Conservation (phyloP, 2,888 invertebrate species). For the Drosophila siamana region DNA sequence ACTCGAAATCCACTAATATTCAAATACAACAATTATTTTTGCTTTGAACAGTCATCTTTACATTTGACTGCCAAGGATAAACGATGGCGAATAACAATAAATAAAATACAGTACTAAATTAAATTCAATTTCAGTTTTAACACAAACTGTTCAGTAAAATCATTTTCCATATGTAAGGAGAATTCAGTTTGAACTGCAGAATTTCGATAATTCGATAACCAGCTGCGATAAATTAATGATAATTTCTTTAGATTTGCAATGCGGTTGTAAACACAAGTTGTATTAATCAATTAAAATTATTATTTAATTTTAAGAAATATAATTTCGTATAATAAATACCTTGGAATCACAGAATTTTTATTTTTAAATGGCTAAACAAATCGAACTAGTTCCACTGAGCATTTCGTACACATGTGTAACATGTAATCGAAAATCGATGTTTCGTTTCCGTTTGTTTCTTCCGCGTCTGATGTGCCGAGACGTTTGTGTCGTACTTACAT, state of each 20-base stretch:
- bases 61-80: no score
- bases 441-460: conserved; percentile 27
- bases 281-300: no score
- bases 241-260: no score
- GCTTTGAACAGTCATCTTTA: neutral
- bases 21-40: neutral
- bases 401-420: conserved; percentile 9
- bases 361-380: neutral
- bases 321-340: no score
- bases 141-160: no score
- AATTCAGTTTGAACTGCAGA: neutral
- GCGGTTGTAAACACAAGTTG: no score
- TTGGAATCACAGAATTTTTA: no score
- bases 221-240: neutral
- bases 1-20: neutral
- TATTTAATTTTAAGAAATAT: no score
- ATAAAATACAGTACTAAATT: no score
- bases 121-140: no score
- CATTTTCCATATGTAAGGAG: no score
- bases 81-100: neutral
- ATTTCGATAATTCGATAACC: neutral
- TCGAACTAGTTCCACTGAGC: neutral
- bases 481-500: conserved; percentile 23
- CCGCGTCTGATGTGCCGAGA: conserved; percentile 1
- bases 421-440: conserved; percentile 33